Percentiles rank a stretch among this genome's conserved stretches.
Conservation (phyloP, 2,797 vertebrate genomes). For the Acestrorhynchus altus region DNA sequence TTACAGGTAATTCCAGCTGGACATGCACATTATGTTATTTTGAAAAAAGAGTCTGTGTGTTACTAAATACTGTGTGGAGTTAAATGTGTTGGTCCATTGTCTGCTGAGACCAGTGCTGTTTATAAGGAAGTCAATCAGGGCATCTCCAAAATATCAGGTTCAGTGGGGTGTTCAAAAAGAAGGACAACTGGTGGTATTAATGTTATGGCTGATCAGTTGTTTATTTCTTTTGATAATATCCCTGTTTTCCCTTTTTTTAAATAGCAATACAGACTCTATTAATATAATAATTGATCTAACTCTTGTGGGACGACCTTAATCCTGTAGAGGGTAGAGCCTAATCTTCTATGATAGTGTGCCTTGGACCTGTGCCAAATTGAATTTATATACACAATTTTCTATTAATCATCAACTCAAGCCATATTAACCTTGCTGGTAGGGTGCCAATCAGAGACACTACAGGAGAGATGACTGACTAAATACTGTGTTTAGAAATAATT, state of each 20-base stretch:
- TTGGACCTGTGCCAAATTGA: conserved; percentile 58
- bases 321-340: conserved; percentile 28
- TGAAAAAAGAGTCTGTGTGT: too few relatives aligned
- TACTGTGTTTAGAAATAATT: conserved; percentile 54
- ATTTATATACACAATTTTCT: conserved; percentile 60
- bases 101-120: too few relatives aligned
- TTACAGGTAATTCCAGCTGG: too few relatives aligned
- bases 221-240: conserved; percentile 5
- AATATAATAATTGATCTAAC: conserved; percentile 9
- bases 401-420: conserved; percentile 59
- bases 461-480: conserved; percentile 49
- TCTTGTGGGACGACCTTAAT: conserved; percentile 40
- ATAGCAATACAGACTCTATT: not conserved
- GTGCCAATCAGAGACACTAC: conserved; percentile 55
- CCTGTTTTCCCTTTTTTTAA: not conserved
- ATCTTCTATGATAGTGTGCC: conserved; percentile 33
- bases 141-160: too few relatives aligned
- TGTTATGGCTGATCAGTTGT: too few relatives aligned
- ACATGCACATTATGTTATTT: too few relatives aligned
- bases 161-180: too few relatives aligned
- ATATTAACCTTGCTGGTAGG: conserved; percentile 60
- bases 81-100: too few relatives aligned
- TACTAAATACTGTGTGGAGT: too few relatives aligned
- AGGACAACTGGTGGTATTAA: too few relatives aligned
- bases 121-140: too few relatives aligned